These are phyloP conservation scores for Nannoperca australis DNA, from an alignment of 2,797 vertebrate species.

Conservation along the genomic window DNA sequence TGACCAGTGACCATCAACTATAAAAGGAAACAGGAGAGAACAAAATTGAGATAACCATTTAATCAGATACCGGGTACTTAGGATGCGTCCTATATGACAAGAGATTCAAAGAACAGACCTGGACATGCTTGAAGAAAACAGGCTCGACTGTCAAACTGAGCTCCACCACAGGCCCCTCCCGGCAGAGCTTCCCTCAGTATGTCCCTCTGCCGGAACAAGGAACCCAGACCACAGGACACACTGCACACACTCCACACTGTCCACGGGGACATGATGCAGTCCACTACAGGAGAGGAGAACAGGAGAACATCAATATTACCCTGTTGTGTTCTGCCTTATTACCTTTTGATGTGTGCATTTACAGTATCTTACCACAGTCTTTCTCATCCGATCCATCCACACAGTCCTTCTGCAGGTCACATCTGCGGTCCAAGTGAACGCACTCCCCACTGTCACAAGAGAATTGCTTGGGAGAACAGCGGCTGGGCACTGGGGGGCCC, in stretches of 20 bases:
- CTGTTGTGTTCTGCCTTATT: neutral
- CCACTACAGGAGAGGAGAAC: conserved; percentile 71
- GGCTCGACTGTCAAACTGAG: conserved; percentile 85
- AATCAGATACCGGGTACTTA: accelerated
- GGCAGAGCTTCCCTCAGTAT: conserved; percentile 83
- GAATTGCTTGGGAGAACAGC: conserved; percentile 89
- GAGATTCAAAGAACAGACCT: conserved; percentile 75
- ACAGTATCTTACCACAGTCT: conserved; percentile 84
- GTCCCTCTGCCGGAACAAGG: conserved; percentile 87
- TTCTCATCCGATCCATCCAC: conserved; percentile 90
- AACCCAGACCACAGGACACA: conserved; percentile 90
- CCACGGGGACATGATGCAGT: conserved; percentile 89
- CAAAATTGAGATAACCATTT: neutral
- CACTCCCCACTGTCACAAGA: conserved; percentile 89
- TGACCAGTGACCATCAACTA: conserved; percentile 89
- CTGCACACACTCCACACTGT: conserved; percentile 91
- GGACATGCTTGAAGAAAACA: conserved; percentile 91
- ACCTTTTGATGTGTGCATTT: neutral
- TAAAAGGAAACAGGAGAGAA: neutral
- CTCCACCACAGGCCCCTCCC: conserved; percentile 80
- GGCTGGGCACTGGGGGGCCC: conserved; percentile 55
- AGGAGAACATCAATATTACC: neutral
- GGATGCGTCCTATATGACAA: neutral
- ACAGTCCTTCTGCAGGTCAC: conserved; percentile 88
- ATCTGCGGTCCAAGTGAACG: conserved; percentile 82